phyloP scores from a whole-genome alignment of 2,797 vertebrate genomes.

The Danio choprae region DNA sequence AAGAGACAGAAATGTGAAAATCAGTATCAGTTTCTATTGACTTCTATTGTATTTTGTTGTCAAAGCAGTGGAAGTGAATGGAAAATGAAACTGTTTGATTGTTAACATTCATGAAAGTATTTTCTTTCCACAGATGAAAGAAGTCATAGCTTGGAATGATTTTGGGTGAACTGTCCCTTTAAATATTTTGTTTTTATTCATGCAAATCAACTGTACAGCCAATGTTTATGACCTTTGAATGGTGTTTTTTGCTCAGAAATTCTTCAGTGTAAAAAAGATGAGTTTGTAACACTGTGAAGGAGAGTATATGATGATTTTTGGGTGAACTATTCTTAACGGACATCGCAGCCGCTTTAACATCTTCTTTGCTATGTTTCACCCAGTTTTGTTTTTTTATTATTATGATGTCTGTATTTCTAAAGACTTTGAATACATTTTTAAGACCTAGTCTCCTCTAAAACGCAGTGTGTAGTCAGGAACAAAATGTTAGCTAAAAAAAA shows the following conservation, averaged over 20 bases:
- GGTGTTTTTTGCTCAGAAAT: not conserved
- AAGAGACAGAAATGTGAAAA: too few relatives aligned
- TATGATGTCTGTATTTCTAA: not conserved
- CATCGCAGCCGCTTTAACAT: not conserved
- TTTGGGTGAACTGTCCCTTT: not conserved
- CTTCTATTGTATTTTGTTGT: not conserved
- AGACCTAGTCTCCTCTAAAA: not conserved
- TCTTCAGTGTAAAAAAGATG: not conserved
- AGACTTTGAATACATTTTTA: conserved; percentile 3
- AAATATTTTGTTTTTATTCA: not conserved
- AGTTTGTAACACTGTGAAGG: not conserved
- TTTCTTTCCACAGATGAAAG: not conserved
- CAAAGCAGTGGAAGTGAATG: not conserved
- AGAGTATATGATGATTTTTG: not conserved
- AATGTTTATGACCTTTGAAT: not conserved
- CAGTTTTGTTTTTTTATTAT: not conserved
- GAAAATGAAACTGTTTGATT: not conserved
- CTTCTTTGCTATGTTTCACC: conserved; percentile 5
- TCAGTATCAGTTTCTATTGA: not conserved
- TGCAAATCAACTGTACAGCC: not conserved
- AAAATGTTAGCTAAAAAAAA: not conserved
- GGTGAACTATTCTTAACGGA: not conserved
- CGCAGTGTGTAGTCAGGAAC: conserved; percentile 30
- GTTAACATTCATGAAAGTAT: not conserved
- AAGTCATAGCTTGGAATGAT: not conserved